Percentiles rank a stretch among this genome's conserved stretches.
Evolutionary conservation across 2,797 vertebrate genomes (phyloP).

Genomic region (Pipistrellus kuhlii): DNA sequence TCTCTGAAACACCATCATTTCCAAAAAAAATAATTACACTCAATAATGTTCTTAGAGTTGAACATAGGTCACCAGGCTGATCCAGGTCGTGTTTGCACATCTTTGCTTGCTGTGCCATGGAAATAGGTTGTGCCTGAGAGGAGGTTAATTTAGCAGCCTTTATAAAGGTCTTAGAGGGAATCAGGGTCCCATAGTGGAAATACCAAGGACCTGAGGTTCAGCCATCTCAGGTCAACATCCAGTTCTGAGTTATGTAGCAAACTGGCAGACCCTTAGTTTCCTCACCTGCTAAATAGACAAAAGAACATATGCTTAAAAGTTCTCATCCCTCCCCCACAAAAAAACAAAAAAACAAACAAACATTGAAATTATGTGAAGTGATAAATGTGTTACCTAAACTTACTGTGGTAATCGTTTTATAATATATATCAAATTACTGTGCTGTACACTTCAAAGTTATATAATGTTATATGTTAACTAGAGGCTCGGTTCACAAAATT

Average conservation of each 20-base stretch:
- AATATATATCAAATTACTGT: neutral
- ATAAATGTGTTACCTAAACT: neutral
- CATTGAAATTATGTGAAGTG: neutral
- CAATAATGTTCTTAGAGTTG: neutral
- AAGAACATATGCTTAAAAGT: neutral
- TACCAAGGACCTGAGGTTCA: neutral
- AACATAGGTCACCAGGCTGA: neutral
- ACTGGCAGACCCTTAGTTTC: neutral
- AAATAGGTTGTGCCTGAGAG: neutral
- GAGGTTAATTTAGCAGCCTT: neutral
- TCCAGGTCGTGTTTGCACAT: neutral
- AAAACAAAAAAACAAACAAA: neutral
- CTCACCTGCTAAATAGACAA: neutral
- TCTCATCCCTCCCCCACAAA: neutral
- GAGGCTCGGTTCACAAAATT: no score
- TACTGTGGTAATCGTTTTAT: neutral
- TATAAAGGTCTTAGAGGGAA: neutral
- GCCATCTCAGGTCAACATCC: neutral
- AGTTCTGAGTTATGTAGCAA: neutral
- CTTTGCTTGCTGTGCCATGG: neutral
- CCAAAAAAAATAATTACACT: constrained; percentile 42
- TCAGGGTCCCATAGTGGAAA: neutral
- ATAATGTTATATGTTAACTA: neutral
- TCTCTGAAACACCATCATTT: constrained; percentile 43
- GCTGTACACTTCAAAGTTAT: neutral